A percentile compares a stretch with the other conserved stretches of the same genome.
These are phyloP conservation scores for Andrena hattorfiana DNA, from an alignment of 2,888 invertebrate genomes.

Conservation along the genomic window DNA sequence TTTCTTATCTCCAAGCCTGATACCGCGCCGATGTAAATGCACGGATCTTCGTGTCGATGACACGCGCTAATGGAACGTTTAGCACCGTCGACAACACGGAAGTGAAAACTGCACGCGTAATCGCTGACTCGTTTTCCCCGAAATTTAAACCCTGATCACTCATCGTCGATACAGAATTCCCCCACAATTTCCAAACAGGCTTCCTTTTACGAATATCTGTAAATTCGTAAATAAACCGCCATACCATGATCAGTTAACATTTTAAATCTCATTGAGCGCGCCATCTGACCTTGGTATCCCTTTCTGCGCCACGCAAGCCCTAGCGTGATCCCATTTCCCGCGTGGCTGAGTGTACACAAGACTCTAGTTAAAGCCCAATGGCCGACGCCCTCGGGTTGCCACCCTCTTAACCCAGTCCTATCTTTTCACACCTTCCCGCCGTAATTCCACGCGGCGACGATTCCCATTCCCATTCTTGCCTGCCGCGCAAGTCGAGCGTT, in stretches of 20 bases:
- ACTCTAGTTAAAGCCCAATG: slow-evolving; percentile 9
- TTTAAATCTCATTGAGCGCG: background rate
- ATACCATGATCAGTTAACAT: background rate
- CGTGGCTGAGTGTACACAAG: background rate
- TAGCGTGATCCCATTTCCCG: background rate
- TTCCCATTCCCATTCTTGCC: slow-evolving; percentile 27
- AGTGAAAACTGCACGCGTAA: slow-evolving; percentile 59
- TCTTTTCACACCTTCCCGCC: slow-evolving; percentile 29
- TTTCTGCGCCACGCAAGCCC: background rate
- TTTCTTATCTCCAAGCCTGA: slow-evolving; percentile 56
- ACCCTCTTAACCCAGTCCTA: slow-evolving; percentile 20
- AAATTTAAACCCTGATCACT: slow-evolving; percentile 8
- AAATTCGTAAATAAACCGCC: background rate
- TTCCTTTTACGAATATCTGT: background rate
- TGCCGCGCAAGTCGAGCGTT: slow-evolving; percentile 28
- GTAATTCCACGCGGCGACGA: slow-evolving; percentile 25
- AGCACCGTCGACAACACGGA: slow-evolving; percentile 52
- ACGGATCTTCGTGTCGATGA: slow-evolving; percentile 65
- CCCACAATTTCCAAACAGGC: background rate
- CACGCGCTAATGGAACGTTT: slow-evolving; percentile 64
- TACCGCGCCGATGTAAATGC: slow-evolving; percentile 40
- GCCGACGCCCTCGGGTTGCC: background rate
- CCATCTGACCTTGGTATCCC: background rate
- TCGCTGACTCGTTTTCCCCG: slow-evolving; percentile 30
- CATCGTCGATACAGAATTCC: background rate